phyloP scores from a whole-genome alignment of 2,113 vertebrate genomes.

The Labeo rohita region DNA sequence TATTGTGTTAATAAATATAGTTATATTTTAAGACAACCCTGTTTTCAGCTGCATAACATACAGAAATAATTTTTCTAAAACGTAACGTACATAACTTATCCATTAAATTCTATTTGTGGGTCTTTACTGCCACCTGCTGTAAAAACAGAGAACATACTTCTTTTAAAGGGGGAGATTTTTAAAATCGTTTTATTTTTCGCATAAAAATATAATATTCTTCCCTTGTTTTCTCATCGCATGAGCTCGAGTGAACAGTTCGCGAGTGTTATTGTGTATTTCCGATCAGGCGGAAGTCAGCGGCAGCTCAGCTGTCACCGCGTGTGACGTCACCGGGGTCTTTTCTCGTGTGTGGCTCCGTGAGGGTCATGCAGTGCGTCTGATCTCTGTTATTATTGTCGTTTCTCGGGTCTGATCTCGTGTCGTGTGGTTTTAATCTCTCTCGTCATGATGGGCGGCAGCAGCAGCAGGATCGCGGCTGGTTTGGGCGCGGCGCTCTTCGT shows the following conservation, averaged over 20 bases:
- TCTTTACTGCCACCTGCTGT: conserved; percentile 19
- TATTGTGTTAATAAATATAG: too few species aligned
- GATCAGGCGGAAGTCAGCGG: conserved; percentile 8
- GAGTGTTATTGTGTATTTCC: not conserved
- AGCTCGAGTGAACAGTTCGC: not conserved
- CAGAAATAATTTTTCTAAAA: too few species aligned
- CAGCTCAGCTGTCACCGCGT: not conserved
- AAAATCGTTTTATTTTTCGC: not conserved
- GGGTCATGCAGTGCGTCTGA: conserved; percentile 17
- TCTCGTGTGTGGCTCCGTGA: conserved; percentile 1
- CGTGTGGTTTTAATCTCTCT: not conserved
- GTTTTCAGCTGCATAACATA: too few species aligned
- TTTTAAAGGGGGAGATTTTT: not conserved
- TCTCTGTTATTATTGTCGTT: not conserved
- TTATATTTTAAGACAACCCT: too few species aligned
- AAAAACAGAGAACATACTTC: not conserved
- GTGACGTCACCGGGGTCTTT: conserved; percentile 22
- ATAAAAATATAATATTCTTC: not conserved
- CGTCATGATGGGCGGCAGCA: conserved; percentile 83
- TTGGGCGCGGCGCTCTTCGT: conserved; percentile 90
- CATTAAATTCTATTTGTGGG: not conserved
- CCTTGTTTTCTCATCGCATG: rapidly evolving
- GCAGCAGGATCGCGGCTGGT: conserved; percentile 88
- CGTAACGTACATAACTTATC: too few species aligned
- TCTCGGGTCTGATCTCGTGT: not conserved